Conservation (phyloP, 2,113 vertebrate species). For the Tor tambroides region DNA sequence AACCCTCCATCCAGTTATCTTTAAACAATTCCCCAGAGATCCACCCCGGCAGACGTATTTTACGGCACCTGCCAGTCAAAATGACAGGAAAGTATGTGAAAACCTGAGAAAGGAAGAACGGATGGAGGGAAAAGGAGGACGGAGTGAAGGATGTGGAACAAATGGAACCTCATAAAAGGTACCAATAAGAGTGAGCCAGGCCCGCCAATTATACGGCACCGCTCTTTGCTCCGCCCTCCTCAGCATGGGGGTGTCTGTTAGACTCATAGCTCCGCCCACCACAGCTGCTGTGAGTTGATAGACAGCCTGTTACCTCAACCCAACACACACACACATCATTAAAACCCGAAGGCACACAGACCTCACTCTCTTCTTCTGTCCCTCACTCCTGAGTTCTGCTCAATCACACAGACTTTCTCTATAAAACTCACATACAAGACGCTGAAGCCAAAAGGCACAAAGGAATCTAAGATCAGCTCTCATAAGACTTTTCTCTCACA, state of each 20-base stretch:
- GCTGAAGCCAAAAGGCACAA: background rate
- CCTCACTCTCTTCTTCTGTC: slow-evolving; percentile 42
- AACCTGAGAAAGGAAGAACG: slow-evolving; percentile 23
- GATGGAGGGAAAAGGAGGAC: slow-evolving; percentile 20
- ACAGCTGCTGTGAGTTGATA: slow-evolving; percentile 54
- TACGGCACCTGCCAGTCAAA: slow-evolving; percentile 35
- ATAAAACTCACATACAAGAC: background rate
- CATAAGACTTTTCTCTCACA: slow-evolving; percentile 38
- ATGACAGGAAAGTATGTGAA: slow-evolving; percentile 39
- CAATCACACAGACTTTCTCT: background rate
- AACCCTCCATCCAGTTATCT: slow-evolving; percentile 37
- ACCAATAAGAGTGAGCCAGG: slow-evolving; percentile 43
- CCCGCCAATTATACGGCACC: slow-evolving; percentile 19
- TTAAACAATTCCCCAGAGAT: slow-evolving; percentile 29
- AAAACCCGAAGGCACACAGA: slow-evolving; percentile 48
- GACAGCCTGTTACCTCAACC: slow-evolving; percentile 41
- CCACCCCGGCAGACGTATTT: slow-evolving; percentile 20
- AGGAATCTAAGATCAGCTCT: slow-evolving; percentile 24
- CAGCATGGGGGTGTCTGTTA: slow-evolving; percentile 49
- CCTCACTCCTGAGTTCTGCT: slow-evolving; percentile 11
- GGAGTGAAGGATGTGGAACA: slow-evolving; percentile 42
- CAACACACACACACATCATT: slow-evolving; percentile 49
- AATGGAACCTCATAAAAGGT: slow-evolving; percentile 36
- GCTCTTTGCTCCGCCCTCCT: slow-evolving; percentile 27
- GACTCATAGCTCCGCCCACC: slow-evolving; percentile 54